These are phyloP conservation scores for Gymnothorax javanicus DNA, from an alignment of 2,797 vertebrate genomes.

Conservation along the genomic window DNA sequence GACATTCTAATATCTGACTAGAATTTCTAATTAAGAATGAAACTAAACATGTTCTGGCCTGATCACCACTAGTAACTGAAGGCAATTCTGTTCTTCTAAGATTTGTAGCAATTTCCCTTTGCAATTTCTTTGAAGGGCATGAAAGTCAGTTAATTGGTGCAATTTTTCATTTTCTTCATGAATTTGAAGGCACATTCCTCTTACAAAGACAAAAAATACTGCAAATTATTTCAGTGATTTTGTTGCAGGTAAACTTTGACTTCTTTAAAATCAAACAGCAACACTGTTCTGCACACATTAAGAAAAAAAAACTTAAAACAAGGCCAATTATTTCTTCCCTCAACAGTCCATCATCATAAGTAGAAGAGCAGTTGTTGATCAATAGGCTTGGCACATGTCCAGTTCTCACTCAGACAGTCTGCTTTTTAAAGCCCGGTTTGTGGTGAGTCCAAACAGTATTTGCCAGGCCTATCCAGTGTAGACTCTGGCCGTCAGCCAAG, in stretches of 20 bases:
- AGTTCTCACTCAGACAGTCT: neutral
- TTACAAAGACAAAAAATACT: neutral
- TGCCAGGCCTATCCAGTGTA: too few relatives aligned
- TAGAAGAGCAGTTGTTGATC: neutral
- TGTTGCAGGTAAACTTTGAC: neutral
- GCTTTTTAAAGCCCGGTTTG: neutral
- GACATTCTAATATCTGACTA: too few relatives aligned
- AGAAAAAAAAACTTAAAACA: neutral
- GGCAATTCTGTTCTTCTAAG: too few relatives aligned
- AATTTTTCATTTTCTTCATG: neutral
- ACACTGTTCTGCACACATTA: neutral
- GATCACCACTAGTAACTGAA: too few relatives aligned
- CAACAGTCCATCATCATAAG: neutral
- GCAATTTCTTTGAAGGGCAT: neutral
- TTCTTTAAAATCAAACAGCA: neutral
- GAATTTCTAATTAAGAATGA: too few relatives aligned
- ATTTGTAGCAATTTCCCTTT: too few relatives aligned
- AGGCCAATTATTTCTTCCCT: neutral
- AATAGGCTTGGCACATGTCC: neutral
- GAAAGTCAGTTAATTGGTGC: neutral
- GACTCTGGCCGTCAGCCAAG: neutral
- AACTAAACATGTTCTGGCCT: too few relatives aligned
- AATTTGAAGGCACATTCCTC: neutral
- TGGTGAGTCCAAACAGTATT: neutral
- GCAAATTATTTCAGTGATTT: neutral